These are phyloP conservation scores for Dasypogon diadema DNA, from an alignment of 2,888 invertebrate species.

Conservation along the genomic window DNA sequence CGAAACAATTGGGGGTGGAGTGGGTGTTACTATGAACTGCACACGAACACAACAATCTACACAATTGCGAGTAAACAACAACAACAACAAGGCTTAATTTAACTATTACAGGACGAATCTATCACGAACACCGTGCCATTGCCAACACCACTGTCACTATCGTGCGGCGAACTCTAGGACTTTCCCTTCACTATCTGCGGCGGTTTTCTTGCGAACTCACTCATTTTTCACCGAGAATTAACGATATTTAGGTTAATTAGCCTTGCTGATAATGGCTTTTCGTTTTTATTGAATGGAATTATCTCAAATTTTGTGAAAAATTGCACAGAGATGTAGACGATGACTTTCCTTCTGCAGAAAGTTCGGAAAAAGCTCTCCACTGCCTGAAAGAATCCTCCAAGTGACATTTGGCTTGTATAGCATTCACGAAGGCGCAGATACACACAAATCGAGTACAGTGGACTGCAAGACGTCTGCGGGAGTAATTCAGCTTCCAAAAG, in stretches of 20 bases:
- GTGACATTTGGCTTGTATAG: conserved; percentile 20
- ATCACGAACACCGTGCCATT: conserved; percentile 14
- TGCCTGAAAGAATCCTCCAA: conserved; percentile 25
- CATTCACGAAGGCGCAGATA: conserved; percentile 27
- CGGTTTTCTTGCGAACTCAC: too few relatives aligned
- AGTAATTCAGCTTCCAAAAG: not conserved
- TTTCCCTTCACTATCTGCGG: too few relatives aligned
- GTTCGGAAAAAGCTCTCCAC: conserved; percentile 44
- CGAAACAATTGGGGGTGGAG: not conserved
- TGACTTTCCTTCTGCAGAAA: conserved; percentile 36
- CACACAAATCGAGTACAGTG: conserved; percentile 23
- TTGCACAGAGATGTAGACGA: conserved; percentile 28
- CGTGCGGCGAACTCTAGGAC: conserved; percentile 17
- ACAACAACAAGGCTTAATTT: conserved; percentile 17
- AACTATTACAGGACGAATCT: conserved; percentile 19
- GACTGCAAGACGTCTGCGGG: not conserved
- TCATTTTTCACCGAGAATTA: not conserved
- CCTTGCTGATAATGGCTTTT: not conserved
- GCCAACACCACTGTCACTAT: conserved; percentile 7
- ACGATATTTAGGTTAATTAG: not conserved
- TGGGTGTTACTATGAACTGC: not conserved
- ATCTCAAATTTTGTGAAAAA: conserved; percentile 30
- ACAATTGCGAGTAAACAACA: conserved; percentile 30
- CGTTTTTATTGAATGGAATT: conserved; percentile 7
- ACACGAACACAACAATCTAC: conserved; percentile 12